Evolutionary conservation across 2,113 vertebrate species (phyloP).

Genomic region (Tympanuchus pallidicinctus): DNA sequence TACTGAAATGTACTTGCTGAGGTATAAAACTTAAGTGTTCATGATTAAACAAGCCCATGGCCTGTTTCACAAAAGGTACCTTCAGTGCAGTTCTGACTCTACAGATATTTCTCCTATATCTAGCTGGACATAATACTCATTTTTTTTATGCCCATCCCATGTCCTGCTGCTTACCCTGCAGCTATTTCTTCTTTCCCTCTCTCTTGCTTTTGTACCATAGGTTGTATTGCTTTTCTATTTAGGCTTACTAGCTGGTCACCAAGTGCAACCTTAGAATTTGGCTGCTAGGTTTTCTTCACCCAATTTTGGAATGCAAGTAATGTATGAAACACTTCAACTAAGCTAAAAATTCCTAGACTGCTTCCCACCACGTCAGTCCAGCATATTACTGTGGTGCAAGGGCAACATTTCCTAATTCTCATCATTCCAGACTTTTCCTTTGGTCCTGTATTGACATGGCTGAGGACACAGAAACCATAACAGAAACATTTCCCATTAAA

Average conservation of each 20-base stretch:
- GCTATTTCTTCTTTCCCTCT: background rate
- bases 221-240: background rate
- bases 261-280: background rate
- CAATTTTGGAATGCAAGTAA: background rate
- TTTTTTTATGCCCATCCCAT: background rate
- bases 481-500: background rate
- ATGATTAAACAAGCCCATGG: background rate
- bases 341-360: background rate
- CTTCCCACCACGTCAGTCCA: background rate
- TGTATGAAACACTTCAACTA: background rate
- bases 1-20: background rate
- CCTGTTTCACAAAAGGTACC: background rate
- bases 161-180: background rate
- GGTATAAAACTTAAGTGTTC: background rate
- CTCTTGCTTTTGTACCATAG: background rate
- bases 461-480: background rate
- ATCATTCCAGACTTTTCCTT: background rate
- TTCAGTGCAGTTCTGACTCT: background rate
- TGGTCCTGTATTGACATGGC: background rate
- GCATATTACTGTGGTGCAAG: background rate
- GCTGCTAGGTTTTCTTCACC: background rate
- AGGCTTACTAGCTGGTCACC: background rate
- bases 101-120: background rate
- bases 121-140: background rate
- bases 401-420: accelerated